A percentile compares a stretch with the other conserved stretches of the same genome.
Evolutionary conservation across 2,797 vertebrate genomes (phyloP).

Genomic region (Enteromius argenteus): DNA sequence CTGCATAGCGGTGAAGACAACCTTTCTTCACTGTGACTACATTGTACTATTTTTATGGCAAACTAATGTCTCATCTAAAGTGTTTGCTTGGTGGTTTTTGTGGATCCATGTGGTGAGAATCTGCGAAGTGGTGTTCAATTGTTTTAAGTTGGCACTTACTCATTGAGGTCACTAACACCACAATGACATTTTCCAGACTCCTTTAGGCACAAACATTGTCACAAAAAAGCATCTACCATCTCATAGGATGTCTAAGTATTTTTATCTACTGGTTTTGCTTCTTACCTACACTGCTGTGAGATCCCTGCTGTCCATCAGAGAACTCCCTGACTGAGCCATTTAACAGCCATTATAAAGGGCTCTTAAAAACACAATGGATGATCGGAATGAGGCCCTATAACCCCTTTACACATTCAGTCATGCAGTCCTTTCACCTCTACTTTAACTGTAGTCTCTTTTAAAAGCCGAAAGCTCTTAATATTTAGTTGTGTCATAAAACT

Average conservation of each 20-base stretch:
- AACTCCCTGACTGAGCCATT: neutral
- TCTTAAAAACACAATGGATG: slow-evolving; percentile 14
- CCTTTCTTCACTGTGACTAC: neutral
- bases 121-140: neutral
- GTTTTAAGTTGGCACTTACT: slow-evolving; percentile 50
- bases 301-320: neutral
- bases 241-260: neutral
- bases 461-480: neutral
- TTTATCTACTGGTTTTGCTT: neutral
- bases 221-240: slow-evolving; percentile 11
- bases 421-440: neutral
- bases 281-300: neutral
- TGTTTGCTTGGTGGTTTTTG: neutral
- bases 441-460: neutral
- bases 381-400: slow-evolving; percentile 10
- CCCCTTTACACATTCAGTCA: neutral
- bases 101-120: neutral
- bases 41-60: neutral
- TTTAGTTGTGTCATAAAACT: neutral
- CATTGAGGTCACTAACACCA: slow-evolving; percentile 57
- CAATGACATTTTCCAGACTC: slow-evolving; percentile 51
- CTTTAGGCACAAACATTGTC: slow-evolving; percentile 22
- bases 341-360: slow-evolving; percentile 10
- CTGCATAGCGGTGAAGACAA: slow-evolving; percentile 5
- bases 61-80: neutral